Percentiles rank a stretch among this genome's conserved stretches.
phyloP scores from a whole-genome alignment of 2,888 invertebrate species.

The Galeopsomyia nigrocyanea region DNA sequence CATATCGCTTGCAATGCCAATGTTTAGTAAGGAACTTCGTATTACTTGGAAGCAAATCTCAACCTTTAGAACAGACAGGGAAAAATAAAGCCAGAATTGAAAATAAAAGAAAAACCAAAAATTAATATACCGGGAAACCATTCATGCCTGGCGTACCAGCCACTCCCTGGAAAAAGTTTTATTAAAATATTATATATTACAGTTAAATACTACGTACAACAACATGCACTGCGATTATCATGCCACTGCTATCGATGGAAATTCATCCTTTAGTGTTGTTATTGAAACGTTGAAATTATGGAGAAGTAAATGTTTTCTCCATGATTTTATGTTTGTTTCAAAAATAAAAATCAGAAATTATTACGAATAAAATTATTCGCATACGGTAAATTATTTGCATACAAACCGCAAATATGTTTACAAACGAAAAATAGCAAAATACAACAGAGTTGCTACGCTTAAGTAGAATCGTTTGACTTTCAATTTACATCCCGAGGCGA shows the following conservation, averaged over 20 bases:
- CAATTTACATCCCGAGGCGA: too few species aligned
- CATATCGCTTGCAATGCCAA: conserved; percentile 52
- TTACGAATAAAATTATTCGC: not conserved
- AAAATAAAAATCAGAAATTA: conserved; percentile 5
- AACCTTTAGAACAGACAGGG: conserved; percentile 18
- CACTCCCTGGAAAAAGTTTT: conserved; percentile 77
- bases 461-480: too few species aligned
- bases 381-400: too few species aligned
- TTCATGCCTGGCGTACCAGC: conserved; percentile 88
- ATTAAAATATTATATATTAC: conserved; percentile 62
- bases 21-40: conserved; percentile 23
- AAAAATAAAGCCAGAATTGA: conserved; percentile 51
- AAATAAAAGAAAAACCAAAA: conserved; percentile 69
- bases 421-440: too few species aligned
- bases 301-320: not conserved
- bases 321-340: not conserved
- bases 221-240: conserved; percentile 40
- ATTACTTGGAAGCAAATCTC: conserved; percentile 46
- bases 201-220: conserved; percentile 42
- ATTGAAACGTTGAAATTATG: too few species aligned
- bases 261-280: not conserved
- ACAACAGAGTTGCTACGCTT: too few species aligned
- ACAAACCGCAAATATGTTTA: too few species aligned
- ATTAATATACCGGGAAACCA: conserved; percentile 88
- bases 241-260: not conserved